Evolutionary conservation across 1,140 invertebrate species (phyloP).

Genomic region (Diuraphis noxia): DNA sequence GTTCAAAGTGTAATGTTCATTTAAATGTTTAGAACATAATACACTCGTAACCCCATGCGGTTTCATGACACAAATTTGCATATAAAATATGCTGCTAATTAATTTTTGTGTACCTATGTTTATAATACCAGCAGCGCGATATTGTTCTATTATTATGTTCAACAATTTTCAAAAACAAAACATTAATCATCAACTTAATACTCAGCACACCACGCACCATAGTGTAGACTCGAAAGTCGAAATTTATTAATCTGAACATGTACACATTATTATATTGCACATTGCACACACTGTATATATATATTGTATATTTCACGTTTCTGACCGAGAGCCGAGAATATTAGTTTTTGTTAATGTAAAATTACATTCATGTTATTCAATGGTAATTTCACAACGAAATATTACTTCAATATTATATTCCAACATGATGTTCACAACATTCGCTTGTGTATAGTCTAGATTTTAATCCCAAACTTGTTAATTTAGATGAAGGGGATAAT

Average conservation of each 20-base stretch:
- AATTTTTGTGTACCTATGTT: constrained; percentile 10
- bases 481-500: background rate
- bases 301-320: background rate
- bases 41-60: background rate
- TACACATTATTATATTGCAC: background rate
- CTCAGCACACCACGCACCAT: background rate
- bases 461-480: constrained; percentile 9
- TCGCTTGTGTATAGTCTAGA: background rate
- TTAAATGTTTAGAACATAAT: background rate
- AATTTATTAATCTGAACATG: background rate
- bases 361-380: background rate
- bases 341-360: background rate
- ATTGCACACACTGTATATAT: background rate
- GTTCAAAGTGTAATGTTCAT: background rate
- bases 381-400: background rate
- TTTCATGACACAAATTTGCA: background rate
- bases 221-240: background rate
- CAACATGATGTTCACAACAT: background rate
- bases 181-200: background rate
- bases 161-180: background rate
- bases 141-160: background rate
- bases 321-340: background rate
- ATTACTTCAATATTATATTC: background rate
- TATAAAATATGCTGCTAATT: background rate
- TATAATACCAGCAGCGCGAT: background rate